These are phyloP conservation scores for Rallus crepitans DNA, from an alignment of 2,797 vertebrate genomes.

Conservation along the genomic window DNA sequence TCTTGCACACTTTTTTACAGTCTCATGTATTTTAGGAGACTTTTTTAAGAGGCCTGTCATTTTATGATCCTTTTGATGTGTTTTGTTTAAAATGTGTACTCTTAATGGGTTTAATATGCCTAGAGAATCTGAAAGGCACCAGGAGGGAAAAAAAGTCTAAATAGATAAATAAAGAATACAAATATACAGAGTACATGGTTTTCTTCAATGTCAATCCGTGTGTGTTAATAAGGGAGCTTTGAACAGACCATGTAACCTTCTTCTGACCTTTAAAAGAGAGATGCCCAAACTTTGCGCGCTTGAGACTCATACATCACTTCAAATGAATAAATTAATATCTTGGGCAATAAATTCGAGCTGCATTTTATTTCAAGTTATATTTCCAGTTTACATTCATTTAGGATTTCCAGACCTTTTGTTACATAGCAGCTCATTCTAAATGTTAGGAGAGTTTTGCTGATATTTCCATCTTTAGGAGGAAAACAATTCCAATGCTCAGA, in stretches of 20 bases:
- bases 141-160: slow-evolving; percentile 26
- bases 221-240: neutral
- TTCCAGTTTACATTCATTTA: neutral
- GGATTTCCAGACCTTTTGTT: neutral
- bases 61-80: slow-evolving; percentile 31
- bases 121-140: slow-evolving; percentile 8
- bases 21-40: slow-evolving; percentile 36
- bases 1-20: slow-evolving; percentile 57
- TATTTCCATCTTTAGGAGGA: slow-evolving; percentile 9
- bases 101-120: slow-evolving; percentile 13
- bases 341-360: neutral
- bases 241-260: slow-evolving; percentile 8
- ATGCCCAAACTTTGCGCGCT: neutral
- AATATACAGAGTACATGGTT: neutral
- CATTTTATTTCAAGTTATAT: slow-evolving; percentile 9
- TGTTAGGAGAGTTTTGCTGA: neutral
- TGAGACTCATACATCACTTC: neutral
- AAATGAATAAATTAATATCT: neutral
- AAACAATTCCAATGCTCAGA: neutral
- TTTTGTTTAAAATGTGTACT: slow-evolving; percentile 40
- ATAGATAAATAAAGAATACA: slow-evolving; percentile 55
- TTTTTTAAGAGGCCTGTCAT: neutral
- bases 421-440: neutral
- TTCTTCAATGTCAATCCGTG: slow-evolving; percentile 38
- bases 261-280: neutral